phyloP scores from a whole-genome alignment of 2,113 vertebrate genomes.

The Trematocara zebra region DNA sequence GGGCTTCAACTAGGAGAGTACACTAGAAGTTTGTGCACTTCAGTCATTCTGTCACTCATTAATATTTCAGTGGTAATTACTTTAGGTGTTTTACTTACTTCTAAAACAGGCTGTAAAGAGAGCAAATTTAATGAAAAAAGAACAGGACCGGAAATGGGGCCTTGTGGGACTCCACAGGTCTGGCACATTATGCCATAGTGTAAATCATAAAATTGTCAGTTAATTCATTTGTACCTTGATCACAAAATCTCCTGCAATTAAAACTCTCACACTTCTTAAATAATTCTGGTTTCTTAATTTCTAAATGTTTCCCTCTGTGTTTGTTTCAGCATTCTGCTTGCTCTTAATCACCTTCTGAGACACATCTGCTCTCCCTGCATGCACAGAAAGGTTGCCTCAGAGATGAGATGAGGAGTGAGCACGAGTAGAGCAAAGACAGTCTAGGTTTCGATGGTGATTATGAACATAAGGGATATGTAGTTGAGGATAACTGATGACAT shows the following conservation, averaged over 20 bases:
- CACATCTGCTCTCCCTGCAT: neutral
- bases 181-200: neutral
- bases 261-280: neutral
- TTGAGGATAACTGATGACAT: neutral
- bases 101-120: neutral
- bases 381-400: neutral
- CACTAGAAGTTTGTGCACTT: neutral
- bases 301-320: neutral
- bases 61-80: neutral
- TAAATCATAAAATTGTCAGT: neutral
- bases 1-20: neutral
- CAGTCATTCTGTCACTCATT: neutral
- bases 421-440: neutral
- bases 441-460: conserved; percentile 9
- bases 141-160: neutral
- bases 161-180: neutral
- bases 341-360: neutral
- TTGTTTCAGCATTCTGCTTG: neutral
- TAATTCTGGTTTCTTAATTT: neutral
- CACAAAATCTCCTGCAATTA: neutral
- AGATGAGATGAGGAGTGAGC: neutral
- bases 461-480: neutral
- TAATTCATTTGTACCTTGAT: neutral
- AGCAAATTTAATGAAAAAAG: neutral
- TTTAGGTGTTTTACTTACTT: neutral